Evolutionary conservation across 2,113 vertebrate species (phyloP).

Genomic region (Phycodurus eques): DNA sequence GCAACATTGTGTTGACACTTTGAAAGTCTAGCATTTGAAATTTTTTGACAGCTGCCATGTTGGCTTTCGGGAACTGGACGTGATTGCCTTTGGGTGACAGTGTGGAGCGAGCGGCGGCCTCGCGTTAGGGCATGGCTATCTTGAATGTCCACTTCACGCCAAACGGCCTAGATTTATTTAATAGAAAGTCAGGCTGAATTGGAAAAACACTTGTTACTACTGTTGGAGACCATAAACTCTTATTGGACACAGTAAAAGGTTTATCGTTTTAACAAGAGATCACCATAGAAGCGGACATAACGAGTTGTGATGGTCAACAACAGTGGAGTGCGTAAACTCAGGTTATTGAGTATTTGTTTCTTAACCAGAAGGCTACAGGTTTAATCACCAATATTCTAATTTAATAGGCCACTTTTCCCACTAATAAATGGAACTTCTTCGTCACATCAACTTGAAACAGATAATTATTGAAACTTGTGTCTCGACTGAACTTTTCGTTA

Average conservation of each 20-base stretch:
- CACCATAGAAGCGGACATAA: not conserved
- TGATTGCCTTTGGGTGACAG: not conserved
- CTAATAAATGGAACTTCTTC: conserved; percentile 2
- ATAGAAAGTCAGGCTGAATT: not conserved
- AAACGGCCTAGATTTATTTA: not conserved
- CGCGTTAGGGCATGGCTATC: not conserved
- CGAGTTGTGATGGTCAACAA: not conserved
- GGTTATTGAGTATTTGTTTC: not conserved
- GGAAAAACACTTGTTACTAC: not conserved
- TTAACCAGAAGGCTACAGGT: not conserved
- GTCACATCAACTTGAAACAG: not conserved
- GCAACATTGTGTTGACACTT: not conserved
- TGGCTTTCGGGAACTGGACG: not conserved
- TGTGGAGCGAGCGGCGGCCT: not conserved
- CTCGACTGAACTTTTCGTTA: conserved; percentile 2
- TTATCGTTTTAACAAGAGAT: not conserved
- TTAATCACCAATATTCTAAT: not conserved
- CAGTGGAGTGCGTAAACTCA: not conserved
- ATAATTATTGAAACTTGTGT: conserved; percentile 6
- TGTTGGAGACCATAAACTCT: not conserved
- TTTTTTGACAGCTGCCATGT: conserved; percentile 10
- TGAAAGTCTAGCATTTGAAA: not conserved
- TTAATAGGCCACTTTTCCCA: not conserved
- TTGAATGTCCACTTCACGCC: not conserved
- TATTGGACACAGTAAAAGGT: not conserved